Evolutionary conservation across 2,797 vertebrate genomes (phyloP), one percentile per base, ranked within the genome.

Genomic region (Malurus splendens): DNA sequence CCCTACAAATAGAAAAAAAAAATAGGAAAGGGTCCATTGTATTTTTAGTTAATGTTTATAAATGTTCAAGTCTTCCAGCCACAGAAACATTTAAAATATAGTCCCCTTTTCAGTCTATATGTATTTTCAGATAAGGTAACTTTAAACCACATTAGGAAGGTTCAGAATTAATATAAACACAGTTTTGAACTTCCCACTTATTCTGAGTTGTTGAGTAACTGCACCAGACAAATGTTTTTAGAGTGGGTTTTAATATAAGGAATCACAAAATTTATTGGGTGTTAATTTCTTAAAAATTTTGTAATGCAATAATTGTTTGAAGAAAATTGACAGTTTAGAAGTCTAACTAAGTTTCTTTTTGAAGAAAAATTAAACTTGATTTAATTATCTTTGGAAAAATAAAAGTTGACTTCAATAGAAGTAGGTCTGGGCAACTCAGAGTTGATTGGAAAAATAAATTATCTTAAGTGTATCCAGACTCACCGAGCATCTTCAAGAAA

Each of bases 361-460:
- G 90, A 94, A 81, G 89, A 86, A 93, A 91, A 87, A 87, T 70
- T 87, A 91, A 87, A 67, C 73, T 75, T 87, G 57, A 91, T 93
- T 89, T 82, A 90, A 87, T 85, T 87, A 18, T 84, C 27, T 81
- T 83, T 45, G 56, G 33, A n/a, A 73, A 86, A 79, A 72, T 89
- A 87, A 87, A 88, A 94, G 41, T 85, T 77, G 75, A 90, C 85
- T 92, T 94, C 81, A 86, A 61, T 61, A 84, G 80, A 85, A 80
- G 59, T 66, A 90, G 65, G 71, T 86, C 87, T 82, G 61, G 82
- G 79, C 74, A 87, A 90, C 74, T 84, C 73, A 66, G 82, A 84
- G 81, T 91, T 55, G 2, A 89, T 65, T 95, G 94, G 89, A 94
- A 96, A 95, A 95, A 95, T 92, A 96, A 96, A 95, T 95, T 95